Conservation (phyloP, 2,888 invertebrate species). For the Gryllus longicercus region DNA sequence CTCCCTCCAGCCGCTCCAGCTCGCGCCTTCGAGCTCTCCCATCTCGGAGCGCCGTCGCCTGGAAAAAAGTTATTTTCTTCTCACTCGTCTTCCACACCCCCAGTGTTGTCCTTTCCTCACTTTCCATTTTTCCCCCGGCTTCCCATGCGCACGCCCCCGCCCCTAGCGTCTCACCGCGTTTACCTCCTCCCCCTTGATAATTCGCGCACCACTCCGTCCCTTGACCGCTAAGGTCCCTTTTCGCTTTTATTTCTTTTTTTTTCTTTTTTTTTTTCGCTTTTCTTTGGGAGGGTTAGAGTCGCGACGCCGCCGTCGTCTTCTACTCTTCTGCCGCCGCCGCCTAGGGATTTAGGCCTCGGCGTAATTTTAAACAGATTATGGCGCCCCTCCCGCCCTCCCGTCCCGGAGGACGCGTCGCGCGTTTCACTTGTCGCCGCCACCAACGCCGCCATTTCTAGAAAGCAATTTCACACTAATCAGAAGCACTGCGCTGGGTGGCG, state of each 20-base stretch:
- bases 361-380: too few species aligned
- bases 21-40: too few species aligned
- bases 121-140: background rate
- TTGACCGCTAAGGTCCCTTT: background rate
- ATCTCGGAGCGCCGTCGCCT: background rate
- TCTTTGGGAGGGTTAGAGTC: background rate
- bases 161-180: background rate
- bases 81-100: background rate
- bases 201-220: background rate
- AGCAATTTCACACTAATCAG: too few species aligned
- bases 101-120: too few species aligned
- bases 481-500: too few species aligned
- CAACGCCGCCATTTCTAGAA: too few species aligned
- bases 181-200: background rate
- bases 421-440: too few species aligned
- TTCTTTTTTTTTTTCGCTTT: background rate
- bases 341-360: too few species aligned
- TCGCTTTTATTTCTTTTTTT: conserved; percentile 5
- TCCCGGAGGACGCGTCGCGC: too few species aligned
- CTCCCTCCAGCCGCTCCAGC: background rate
- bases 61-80: conserved; percentile 7
- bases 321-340: background rate
- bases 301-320: background rate
- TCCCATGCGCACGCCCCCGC: background rate
- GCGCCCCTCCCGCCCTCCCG: too few species aligned